phyloP scores from a whole-genome alignment of 2,888 invertebrate genomes.

The Nudaria mundana region DNA sequence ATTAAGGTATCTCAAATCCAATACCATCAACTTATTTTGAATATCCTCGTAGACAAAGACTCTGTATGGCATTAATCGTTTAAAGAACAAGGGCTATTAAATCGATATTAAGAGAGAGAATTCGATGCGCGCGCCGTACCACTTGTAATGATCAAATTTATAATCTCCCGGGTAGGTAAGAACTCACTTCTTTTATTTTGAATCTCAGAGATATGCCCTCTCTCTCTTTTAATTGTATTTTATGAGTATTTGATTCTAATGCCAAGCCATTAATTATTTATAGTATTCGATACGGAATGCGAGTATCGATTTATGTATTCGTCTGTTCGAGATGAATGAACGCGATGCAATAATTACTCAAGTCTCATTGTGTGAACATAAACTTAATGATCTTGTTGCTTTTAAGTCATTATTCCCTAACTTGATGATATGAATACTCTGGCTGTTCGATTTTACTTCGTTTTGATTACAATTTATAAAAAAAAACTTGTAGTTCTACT shows the following conservation, averaged over 20 bases:
- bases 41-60: conserved; percentile 52
- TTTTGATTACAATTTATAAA: conserved; percentile 16
- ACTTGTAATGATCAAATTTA: conserved; percentile 78
- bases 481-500: conserved; percentile 8
- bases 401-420: conserved; percentile 30
- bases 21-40: conserved; percentile 44
- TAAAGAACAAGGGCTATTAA: conserved; percentile 65
- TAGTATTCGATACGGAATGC: conserved; percentile 77
- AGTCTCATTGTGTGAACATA: conserved; percentile 50
- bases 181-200: conserved; percentile 72
- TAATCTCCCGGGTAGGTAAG: conserved; percentile 77
- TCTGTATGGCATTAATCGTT: conserved; percentile 61
- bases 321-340: conserved; percentile 59
- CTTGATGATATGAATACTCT: conserved; percentile 18
- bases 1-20: conserved; percentile 25
- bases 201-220: conserved; percentile 67
- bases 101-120: conserved; percentile 71
- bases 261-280: conserved; percentile 78
- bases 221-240: conserved; percentile 81
- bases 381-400: conserved; percentile 37
- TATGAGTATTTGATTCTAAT: conserved; percentile 82
- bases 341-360: conserved; percentile 51
- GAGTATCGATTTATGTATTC: conserved; percentile 72
- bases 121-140: conserved; percentile 71
- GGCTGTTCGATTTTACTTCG: conserved; percentile 17